Base-by-base conservation (phyloP, 2,113 vertebrate species). In the Archilochus colubris region DNA sequence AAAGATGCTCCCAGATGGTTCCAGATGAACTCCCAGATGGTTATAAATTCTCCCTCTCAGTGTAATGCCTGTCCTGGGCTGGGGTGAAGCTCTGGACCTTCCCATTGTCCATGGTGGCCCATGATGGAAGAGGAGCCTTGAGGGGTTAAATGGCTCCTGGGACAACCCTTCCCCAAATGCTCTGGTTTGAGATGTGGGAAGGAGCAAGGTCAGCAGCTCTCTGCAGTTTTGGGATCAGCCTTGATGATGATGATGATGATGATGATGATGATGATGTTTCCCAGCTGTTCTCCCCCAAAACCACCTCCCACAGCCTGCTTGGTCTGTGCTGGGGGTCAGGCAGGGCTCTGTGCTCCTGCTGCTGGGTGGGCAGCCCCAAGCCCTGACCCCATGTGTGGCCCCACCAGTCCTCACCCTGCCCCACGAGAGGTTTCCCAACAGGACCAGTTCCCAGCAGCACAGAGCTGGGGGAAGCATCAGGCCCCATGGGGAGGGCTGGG, bases 191-290 rank as follows among this genome's bases (percentile, higher is more conserved):
- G 54, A 36, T 7, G 6, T 18, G 15, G 43, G 33, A 84, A 84
- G 38, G 3, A 6, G 53, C 6, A 1, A 33, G 44, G 4, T 0
- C 0, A 58, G 30, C 69, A 61, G 30, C 3, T 31, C 27, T 31
- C 46, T 18, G 31, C 33, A 2, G 10, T 7, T 62, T 63, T 77
- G 61, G 53, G 74, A 14, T 25, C 50, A 31, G 62, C 21, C 31
- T 82, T 55, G 38, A 20, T 13, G 2, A 2, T 28, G 43, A 9
- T 40, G 40, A 40, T 40, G 40, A 9, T 40, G 40, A 40, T 40
- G 40, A 40, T 40, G 11, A 40, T 40, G 38, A 20, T 13, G 2
- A 2, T 28, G 43, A 9, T 11, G 19, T 38, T 84, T 70, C 31
- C 43, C 44, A 75, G 8, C 15, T 1, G 0, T 44, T 63, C 24